Evolutionary conservation across 2,797 vertebrate species (phyloP).

Genomic region (Phalloptychus januarius): DNA sequence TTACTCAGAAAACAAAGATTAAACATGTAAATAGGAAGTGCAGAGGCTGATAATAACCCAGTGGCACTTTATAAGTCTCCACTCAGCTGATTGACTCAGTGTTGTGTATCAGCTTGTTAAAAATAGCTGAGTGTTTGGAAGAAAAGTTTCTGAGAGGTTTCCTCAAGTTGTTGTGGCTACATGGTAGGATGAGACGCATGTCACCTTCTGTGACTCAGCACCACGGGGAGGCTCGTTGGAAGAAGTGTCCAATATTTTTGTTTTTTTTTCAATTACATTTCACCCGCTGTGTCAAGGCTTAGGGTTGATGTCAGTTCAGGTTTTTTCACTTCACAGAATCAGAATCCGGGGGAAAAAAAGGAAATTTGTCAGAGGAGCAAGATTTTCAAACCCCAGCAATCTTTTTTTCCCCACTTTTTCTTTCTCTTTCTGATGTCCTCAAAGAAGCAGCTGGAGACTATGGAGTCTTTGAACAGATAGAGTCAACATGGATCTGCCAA

Average conservation of each 20-base stretch:
- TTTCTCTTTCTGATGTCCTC: background rate
- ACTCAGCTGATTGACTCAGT: conserved; percentile 38
- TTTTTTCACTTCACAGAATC: conserved; percentile 9
- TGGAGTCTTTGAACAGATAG: conserved; percentile 29
- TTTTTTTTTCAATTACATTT: conserved; percentile 9
- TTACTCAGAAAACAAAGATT: conserved; percentile 64
- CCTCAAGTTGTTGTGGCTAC: conserved; percentile 31
- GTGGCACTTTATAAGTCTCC: conserved; percentile 45
- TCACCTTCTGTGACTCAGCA: conserved; percentile 38
- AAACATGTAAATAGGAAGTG: conserved; percentile 59
- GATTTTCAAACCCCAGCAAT: conserved; percentile 10
- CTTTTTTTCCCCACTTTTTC: background rate
- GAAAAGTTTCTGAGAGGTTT: conserved; percentile 37
- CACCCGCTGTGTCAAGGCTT: conserved; percentile 10
- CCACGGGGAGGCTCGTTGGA: background rate
- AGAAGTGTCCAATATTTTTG: background rate
- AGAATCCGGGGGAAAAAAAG: conserved; percentile 4
- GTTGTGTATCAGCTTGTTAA: conserved; percentile 28
- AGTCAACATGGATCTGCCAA: conserved; percentile 32
- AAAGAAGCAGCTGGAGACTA: conserved; percentile 56
- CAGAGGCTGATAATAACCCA: conserved; percentile 41
- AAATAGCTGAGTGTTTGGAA: conserved; percentile 19
- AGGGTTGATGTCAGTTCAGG: background rate
- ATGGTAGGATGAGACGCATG: conserved; percentile 37
- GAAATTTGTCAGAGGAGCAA: conserved; percentile 8